These are phyloP conservation scores for Globicephala melas DNA, from an alignment of 2,113 vertebrate genomes.

Conservation along the genomic window DNA sequence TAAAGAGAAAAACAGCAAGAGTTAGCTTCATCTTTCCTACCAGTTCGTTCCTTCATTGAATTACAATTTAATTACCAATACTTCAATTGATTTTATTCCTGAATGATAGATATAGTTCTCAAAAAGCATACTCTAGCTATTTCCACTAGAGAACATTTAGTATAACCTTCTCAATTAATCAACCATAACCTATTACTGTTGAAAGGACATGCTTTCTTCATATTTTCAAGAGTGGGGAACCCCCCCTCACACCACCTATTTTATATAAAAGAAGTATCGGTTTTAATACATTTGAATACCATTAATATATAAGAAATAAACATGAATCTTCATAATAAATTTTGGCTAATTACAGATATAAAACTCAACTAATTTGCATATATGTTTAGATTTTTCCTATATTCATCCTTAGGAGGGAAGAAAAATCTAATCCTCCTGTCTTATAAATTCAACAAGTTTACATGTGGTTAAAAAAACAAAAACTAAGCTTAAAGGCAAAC, in stretches of 20 bases:
- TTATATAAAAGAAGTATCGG: background rate
- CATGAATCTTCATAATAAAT: conserved; percentile 33
- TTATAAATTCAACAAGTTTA: conserved; percentile 44
- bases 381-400: conserved; percentile 30
- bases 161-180: conserved; percentile 56
- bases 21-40: conserved; percentile 28
- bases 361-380: conserved; percentile 5
- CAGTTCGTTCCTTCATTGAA: conserved; percentile 36
- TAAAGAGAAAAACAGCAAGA: conserved; percentile 43
- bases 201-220: conserved; percentile 6
- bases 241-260: background rate
- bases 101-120: background rate
- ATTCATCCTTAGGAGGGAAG: background rate
- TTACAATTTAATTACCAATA: conserved; percentile 64
- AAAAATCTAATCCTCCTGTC: background rate
- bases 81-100: conserved; percentile 62
- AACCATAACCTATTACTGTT: background rate
- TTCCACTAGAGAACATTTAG: conserved; percentile 56
- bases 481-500: conserved; percentile 35
- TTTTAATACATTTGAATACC: background rate
- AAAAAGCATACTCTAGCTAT: conserved; percentile 19
- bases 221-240: background rate
- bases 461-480: background rate
- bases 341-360: conserved; percentile 14
- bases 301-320: conserved; percentile 5